phyloP scores from a whole-genome alignment of 2,888 invertebrate species.

The Tortrix viridana region DNA sequence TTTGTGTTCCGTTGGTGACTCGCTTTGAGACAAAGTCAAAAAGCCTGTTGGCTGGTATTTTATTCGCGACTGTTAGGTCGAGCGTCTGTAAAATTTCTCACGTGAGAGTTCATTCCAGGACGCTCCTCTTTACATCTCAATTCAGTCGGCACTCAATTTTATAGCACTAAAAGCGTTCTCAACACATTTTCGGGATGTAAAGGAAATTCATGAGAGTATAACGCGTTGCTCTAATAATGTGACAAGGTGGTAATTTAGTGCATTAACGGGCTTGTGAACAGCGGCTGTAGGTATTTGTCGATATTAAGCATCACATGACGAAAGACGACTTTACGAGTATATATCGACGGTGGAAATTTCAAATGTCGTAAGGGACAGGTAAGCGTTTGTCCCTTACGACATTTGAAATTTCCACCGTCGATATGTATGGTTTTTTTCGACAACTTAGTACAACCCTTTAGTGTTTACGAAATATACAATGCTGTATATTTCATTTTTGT shows the following conservation, averaged over 20 bases:
- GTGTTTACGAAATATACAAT: no score
- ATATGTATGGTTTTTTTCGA: no score
- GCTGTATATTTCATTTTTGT: no score
- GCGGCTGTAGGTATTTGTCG: no score
- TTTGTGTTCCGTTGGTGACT: not conserved
- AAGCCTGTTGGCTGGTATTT: constrained; percentile 30
- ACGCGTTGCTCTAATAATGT: constrained; percentile 26
- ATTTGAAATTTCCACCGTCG: no score
- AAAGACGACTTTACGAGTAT: no score
- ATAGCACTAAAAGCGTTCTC: constrained; percentile 58
- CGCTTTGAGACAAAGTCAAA: not conserved
- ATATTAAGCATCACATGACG: no score
- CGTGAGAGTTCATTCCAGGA: constrained; percentile 47
- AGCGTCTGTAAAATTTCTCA: constrained; percentile 52
- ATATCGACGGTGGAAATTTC: no score
- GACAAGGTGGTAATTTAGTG: constrained; percentile 21
- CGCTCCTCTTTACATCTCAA: constrained; percentile 53
- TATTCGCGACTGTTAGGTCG: constrained; percentile 46
- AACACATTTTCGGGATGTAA: constrained; percentile 40
- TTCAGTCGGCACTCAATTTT: constrained; percentile 56
- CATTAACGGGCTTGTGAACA: constrained; percentile 3
- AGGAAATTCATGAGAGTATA: constrained; percentile 20
- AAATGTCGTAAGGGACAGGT: no score
- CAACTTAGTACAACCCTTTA: no score
- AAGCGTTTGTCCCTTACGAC: no score